These are phyloP conservation scores for Saguinus oedipus DNA, from an alignment of 2,797 vertebrate species.

Conservation along the genomic window DNA sequence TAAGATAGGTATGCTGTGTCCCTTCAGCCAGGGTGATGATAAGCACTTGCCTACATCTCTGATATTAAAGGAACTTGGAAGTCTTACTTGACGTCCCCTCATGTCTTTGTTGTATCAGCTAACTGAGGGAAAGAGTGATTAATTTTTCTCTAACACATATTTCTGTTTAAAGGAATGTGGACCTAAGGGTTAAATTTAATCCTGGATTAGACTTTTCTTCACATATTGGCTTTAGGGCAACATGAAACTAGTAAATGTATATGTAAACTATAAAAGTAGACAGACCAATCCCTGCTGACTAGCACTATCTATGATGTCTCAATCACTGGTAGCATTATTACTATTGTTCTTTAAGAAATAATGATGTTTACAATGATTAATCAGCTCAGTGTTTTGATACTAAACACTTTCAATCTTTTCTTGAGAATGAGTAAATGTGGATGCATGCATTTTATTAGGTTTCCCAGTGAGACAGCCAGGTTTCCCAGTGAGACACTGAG, in stretches of 20 bases:
- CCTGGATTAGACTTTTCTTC: slow-evolving; percentile 25
- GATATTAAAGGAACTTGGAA: background rate
- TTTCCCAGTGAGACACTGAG: background rate
- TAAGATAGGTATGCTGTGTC: background rate
- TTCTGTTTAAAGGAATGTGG: slow-evolving; percentile 24
- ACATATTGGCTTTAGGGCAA: background rate
- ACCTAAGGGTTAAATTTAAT: slow-evolving; percentile 35
- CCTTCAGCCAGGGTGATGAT: background rate
- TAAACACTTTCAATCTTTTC: slow-evolving; percentile 5
- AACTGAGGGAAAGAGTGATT: background rate
- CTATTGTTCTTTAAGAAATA: background rate
- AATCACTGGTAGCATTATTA: background rate
- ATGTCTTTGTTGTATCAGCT: background rate
- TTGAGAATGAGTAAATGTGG: background rate
- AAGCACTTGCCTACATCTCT: background rate
- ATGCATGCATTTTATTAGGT: background rate
- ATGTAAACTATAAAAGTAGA: background rate
- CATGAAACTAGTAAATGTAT: background rate
- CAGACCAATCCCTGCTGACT: background rate
- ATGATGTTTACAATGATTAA: background rate
- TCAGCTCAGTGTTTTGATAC: background rate
- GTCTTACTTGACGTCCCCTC: background rate
- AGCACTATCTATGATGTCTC: background rate
- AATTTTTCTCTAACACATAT: background rate
- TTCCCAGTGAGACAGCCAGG: background rate